phyloP scores from a whole-genome alignment of 2,797 vertebrate species.

The Neoniphon sammara region DNA sequence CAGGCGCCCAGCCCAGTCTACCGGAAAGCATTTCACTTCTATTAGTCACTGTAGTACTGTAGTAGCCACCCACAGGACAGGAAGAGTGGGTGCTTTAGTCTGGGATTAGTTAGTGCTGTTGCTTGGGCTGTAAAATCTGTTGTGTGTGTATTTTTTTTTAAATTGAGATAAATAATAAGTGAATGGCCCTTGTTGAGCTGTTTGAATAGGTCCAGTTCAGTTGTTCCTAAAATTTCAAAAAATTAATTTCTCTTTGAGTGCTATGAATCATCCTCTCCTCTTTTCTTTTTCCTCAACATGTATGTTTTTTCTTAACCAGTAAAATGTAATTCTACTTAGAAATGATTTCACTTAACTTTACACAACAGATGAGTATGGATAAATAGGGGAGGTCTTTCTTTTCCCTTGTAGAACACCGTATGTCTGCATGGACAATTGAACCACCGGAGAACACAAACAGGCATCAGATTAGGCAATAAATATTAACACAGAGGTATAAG shows the following conservation, averaged over 20 bases:
- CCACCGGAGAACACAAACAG: not conserved
- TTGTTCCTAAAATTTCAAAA: not conserved
- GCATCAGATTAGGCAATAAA: not conserved
- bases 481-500: not conserved
- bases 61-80: slow-evolving; percentile 10
- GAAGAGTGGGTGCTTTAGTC: slow-evolving; percentile 3
- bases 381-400: too few species aligned
- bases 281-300: not conserved
- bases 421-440: not conserved
- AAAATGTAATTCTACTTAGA: too few species aligned
- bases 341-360: too few species aligned
- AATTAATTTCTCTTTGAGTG: not conserved
- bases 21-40: slow-evolving; percentile 33
- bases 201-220: too few species aligned
- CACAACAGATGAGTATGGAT: too few species aligned
- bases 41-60: slow-evolving; percentile 13
- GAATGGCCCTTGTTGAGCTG: not conserved
- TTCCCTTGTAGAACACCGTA: too few species aligned
- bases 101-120: not conserved
- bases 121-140: not conserved
- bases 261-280: not conserved
- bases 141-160: not conserved
- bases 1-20: slow-evolving; percentile 15
- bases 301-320: too few species aligned
- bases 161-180: not conserved